phyloP scores from a whole-genome alignment of 2,888 invertebrate genomes.

The Noctua pronuba region DNA sequence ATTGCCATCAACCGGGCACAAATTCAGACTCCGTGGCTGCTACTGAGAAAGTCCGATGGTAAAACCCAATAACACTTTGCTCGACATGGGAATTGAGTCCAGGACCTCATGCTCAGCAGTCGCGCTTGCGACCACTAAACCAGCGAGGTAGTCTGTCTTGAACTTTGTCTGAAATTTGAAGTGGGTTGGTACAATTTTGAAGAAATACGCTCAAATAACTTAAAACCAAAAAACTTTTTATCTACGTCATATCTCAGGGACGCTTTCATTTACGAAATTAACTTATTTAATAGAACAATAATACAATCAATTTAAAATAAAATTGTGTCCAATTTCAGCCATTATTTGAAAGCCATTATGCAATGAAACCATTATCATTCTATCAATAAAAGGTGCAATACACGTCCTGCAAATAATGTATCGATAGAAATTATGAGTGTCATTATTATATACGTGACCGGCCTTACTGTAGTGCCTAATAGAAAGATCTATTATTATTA shows the following conservation, averaged over 20 bases:
- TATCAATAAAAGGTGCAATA: constrained; percentile 25
- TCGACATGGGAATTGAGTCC: too few relatives aligned
- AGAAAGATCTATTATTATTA: not conserved
- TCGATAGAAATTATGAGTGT: constrained; percentile 26
- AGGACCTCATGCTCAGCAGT: too few relatives aligned
- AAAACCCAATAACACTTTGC: too few relatives aligned
- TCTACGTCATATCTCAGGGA: not conserved
- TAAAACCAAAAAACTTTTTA: not conserved
- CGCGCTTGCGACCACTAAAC: not conserved
- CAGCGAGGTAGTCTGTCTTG: not conserved
- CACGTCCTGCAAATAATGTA: constrained; percentile 28
- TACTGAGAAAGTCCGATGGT: too few relatives aligned
- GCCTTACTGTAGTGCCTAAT: not conserved
- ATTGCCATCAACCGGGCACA: too few relatives aligned
- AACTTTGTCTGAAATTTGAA: too few relatives aligned
- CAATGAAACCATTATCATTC: constrained; percentile 19
- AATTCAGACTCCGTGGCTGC: too few relatives aligned
- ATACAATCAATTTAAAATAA: not conserved
- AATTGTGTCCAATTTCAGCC: not conserved
- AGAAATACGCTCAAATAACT: too few relatives aligned
- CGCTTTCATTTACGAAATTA: not conserved
- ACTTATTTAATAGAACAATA: not conserved
- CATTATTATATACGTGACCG: constrained; percentile 24
- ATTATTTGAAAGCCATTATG: constrained; percentile 15
- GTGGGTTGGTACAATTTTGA: too few relatives aligned